Percentiles rank a stretch among this genome's conserved stretches.
Evolutionary conservation across 2,888 invertebrate species (phyloP).

Genomic region (Tetragonula carbonaria): DNA sequence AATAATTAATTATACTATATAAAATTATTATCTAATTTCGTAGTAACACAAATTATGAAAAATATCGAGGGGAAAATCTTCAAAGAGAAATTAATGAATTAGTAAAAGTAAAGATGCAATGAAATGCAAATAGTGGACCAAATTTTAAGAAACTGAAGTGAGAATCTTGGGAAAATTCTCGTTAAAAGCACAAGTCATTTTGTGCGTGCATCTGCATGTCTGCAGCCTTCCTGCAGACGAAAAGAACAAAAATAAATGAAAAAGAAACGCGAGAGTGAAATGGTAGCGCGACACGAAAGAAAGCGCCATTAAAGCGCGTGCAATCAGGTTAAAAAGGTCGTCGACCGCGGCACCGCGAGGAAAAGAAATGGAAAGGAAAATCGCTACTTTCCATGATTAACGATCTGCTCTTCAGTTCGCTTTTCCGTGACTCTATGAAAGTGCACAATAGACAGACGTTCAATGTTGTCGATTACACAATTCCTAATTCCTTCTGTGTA

Average conservation of each 20-base stretch:
- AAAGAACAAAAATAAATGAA: constrained; percentile 26
- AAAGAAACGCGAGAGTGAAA: constrained; percentile 48
- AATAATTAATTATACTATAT: not conserved
- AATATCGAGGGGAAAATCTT: not conserved
- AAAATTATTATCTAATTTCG: not conserved
- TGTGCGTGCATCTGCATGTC: not conserved
- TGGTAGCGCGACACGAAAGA: constrained; percentile 41
- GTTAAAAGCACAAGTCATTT: not conserved
- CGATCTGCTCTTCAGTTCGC: constrained; percentile 14
- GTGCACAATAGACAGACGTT: not conserved
- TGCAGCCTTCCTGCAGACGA: not conserved
- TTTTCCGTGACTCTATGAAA: constrained; percentile 7
- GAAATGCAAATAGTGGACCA: not conserved
- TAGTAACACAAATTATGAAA: not conserved
- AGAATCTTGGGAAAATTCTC: not conserved
- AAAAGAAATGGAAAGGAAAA: constrained; percentile 56
- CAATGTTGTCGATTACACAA: not conserved
- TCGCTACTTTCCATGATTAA: constrained; percentile 52
- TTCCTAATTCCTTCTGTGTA: too few species aligned
- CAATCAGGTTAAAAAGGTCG: constrained; percentile 58
- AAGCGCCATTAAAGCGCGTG: constrained; percentile 49
- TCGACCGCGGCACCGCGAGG: constrained; percentile 33
- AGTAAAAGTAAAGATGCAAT: not conserved
- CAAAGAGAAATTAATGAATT: fast-evolving
- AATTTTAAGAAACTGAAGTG: not conserved